phyloP scores from a whole-genome alignment of 2,113 vertebrate genomes.

The Abramis brama region DNA sequence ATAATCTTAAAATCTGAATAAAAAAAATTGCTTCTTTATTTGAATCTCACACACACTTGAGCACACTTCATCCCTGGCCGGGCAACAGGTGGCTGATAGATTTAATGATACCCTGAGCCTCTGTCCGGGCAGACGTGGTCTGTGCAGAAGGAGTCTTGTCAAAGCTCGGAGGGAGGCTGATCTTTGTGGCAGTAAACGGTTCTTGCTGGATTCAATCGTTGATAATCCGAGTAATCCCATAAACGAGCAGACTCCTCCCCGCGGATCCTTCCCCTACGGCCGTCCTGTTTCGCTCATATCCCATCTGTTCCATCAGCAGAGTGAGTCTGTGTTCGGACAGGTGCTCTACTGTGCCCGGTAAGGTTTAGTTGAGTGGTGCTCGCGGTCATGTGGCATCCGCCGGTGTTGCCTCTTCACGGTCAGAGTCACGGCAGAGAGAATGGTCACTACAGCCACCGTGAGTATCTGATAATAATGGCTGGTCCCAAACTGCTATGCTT shows the following conservation, averaged over 20 bases:
- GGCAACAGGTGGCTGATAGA: slow-evolving; percentile 72
- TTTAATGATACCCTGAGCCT: slow-evolving; percentile 57
- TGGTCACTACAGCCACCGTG: slow-evolving; percentile 67
- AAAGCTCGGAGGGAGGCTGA: slow-evolving; percentile 49
- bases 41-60: background rate
- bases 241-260: slow-evolving; percentile 68
- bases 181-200: slow-evolving; percentile 65
- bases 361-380: slow-evolving; percentile 2
- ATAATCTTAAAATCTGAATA: background rate
- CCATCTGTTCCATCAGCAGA: slow-evolving; percentile 44
- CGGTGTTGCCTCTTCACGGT: slow-evolving; percentile 62
- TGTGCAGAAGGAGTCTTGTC: slow-evolving; percentile 3
- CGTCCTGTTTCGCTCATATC: slow-evolving; percentile 43
- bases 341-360: background rate
- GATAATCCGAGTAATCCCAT: slow-evolving; percentile 81
- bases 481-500: background rate
- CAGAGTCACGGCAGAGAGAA: slow-evolving; percentile 61
- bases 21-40: background rate
- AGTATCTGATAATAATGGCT: slow-evolving; percentile 53
- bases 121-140: slow-evolving; percentile 6
- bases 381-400: slow-evolving; percentile 70
- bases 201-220: slow-evolving; percentile 72
- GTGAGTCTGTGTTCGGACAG: slow-evolving; percentile 38
- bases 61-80: slow-evolving; percentile 45
- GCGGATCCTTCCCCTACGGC: slow-evolving; percentile 27